phyloP scores from a whole-genome alignment of 2,888 invertebrate species.

The Lordiphosa fenestrarum region DNA sequence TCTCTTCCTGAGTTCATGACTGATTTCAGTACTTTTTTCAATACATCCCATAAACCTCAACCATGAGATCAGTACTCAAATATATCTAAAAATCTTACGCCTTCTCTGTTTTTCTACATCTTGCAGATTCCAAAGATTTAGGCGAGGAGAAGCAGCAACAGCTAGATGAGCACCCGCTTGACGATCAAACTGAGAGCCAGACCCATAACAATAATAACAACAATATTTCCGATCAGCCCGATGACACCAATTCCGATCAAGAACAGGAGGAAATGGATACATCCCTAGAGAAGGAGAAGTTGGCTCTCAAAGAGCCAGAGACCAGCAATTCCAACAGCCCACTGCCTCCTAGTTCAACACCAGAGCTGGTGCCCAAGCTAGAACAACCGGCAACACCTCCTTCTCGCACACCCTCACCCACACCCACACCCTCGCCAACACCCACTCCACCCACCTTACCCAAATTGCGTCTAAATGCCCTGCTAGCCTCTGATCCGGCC shows the following conservation, averaged over 20 bases:
- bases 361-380: constrained; percentile 47
- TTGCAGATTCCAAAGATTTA: constrained; percentile 79
- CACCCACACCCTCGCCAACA: constrained; percentile 16
- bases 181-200: constrained; percentile 36
- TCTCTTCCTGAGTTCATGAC: too few species aligned
- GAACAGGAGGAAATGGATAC: constrained; percentile 30
- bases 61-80: too few species aligned
- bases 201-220: constrained; percentile 34
- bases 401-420: constrained; percentile 33
- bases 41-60: too few species aligned
- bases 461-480: constrained; percentile 88
- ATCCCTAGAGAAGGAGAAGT: constrained; percentile 14
- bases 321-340: constrained; percentile 43
- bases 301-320: neutral
- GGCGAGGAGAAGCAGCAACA: constrained; percentile 52
- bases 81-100: too few species aligned
- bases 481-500: constrained; percentile 91
- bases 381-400: constrained; percentile 56
- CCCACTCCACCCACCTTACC: constrained; percentile 80
- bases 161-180: constrained; percentile 40
- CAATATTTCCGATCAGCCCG: constrained; percentile 21
- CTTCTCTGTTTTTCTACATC: too few species aligned
- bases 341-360: constrained; percentile 30
- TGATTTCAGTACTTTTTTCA: too few species aligned
- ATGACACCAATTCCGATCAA: constrained; percentile 21